Base-by-base conservation (phyloP, 1,140 invertebrate species). In the Platyscapa corneri region DNA sequence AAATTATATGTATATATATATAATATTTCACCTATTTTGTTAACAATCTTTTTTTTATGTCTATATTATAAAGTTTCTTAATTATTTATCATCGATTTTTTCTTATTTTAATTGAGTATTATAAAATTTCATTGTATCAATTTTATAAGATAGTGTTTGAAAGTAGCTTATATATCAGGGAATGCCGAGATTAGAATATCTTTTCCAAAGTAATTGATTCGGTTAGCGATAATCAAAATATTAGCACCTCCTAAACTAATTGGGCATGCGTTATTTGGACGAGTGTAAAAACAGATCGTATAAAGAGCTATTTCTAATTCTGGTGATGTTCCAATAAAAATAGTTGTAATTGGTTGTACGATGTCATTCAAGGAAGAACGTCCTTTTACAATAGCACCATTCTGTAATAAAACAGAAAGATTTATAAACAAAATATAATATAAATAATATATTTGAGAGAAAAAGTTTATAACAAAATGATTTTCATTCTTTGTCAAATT, bases 281-380 rank as follows among this genome's bases (percentile, higher is more conserved):
- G 89, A 8, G 93, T 89, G 84, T 94, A 93, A 88, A 95, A 95
- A 84, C 95, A 95, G 32, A 95, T 87, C 0, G 95, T 96, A 89
- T 96, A 96, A 0, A 96, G 91, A 65, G 95, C 95, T 90, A 96
- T 94, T 88, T 96, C 96, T 87, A 96, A 94, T 90, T 96, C 96
- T 0, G 96, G 96, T 84, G 95, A 95, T 32, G 95, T 95, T 20
- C 96, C 96, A 7, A 96, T 93, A 84, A 96, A 95, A 83, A 96
- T 93, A 0, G 94, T 93, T 1, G 94, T 94, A 10, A 94, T 90
- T 0, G 93, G 92, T 90, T 95, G 95, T 56, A 93, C 86, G 7
- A 93, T 90, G n/a, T 91, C 92, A 78, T 94, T 91, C 89, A 95
- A 93, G 30, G 91, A 90, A 84, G 95, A 94, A 53, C 94, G 93